Base-by-base conservation (phyloP, 2,888 invertebrate species). In the Hypomecis punctinalis region DNA sequence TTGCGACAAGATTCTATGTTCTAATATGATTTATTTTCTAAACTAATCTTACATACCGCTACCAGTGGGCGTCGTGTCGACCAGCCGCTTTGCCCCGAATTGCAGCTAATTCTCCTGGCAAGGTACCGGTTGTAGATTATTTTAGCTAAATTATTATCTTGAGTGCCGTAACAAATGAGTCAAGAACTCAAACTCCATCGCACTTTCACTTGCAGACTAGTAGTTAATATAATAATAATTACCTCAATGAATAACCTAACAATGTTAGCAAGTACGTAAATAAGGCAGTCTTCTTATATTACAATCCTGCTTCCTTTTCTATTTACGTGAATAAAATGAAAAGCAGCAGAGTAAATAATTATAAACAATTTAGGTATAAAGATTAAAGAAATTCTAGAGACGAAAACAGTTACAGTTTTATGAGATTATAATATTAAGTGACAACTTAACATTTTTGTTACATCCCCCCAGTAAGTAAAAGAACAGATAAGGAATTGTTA, bases 171-270 rank as follows among this genome's bases (percentile, higher is more conserved):
- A 65, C 65, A 66, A 57, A 43, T 35, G 57, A 72, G 64, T 70
- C 68, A 64, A 70, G 71, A 72, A 78, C 76, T 70, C 75, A 70
- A 72, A 66, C 66, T 71, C 74, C 75, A 71, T 71, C 76, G 71
- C 75, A 75, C 72, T 74, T 75, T 57, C 61, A 61, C 57, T 71
- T 79, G 76, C 77, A 79, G 86, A 86, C 86, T 86, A 86, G 86
- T 77, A 61, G 74, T 74, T 72, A 76, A 78, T 76, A 80, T 60
- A 61, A 65, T 63, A 63, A 66, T 63, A 42, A 69, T 64, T 65
- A 80, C 57, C 40, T 66, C 75, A 79, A 78, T 78, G 72, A 78
- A 81, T 84, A 80, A 84, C 83, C 82, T 76, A 80, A 76, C 74
- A 78, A 79, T 77, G 78, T 80, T 75, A 81, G 79, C 78, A 81